Percentiles rank a stretch among this genome's conserved stretches.
Conservation (phyloP, 2,888 invertebrate species). For the Andrena bucephala region DNA sequence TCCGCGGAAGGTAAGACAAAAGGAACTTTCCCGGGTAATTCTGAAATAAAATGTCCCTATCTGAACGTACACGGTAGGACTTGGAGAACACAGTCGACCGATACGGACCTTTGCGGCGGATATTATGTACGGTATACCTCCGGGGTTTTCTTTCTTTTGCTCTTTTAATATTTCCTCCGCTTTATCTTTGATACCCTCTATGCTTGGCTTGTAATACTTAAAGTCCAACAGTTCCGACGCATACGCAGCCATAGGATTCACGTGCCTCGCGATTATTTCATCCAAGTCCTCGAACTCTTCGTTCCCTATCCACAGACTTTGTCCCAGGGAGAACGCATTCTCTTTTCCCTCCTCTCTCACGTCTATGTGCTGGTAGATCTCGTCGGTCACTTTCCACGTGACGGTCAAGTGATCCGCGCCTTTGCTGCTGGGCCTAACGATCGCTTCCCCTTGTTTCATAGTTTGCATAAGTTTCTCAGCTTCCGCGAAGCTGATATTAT, state of each 20-base stretch:
- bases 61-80: background rate
- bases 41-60: conserved; percentile 38
- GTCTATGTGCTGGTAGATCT: conserved; percentile 98
- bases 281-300: conserved; percentile 99
- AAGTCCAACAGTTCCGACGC: conserved; percentile 96
- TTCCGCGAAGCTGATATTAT: conserved; percentile 97
- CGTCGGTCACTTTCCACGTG: conserved; percentile 99
- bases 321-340: conserved; percentile 97
- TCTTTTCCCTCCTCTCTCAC: conserved; percentile 98
- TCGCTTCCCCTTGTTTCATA: conserved; percentile 98
- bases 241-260: conserved; percentile 98
- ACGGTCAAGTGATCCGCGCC: conserved; percentile 98
- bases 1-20: conserved; percentile 96
- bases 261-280: conserved; percentile 98
- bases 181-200: conserved; percentile 93
- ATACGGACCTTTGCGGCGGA: conserved; percentile 90
- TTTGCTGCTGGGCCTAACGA: conserved; percentile 98
- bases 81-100: background rate
- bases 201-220: conserved; percentile 94
- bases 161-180: conserved; percentile 95
- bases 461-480: conserved; percentile 95
- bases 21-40: conserved; percentile 95
- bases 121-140: conserved; percentile 95
- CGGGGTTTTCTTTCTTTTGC: conserved; percentile 94
- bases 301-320: conserved; percentile 93